Conservation (phyloP, 2,797 vertebrate genomes). For the Pyrrhura leucotis region DNA sequence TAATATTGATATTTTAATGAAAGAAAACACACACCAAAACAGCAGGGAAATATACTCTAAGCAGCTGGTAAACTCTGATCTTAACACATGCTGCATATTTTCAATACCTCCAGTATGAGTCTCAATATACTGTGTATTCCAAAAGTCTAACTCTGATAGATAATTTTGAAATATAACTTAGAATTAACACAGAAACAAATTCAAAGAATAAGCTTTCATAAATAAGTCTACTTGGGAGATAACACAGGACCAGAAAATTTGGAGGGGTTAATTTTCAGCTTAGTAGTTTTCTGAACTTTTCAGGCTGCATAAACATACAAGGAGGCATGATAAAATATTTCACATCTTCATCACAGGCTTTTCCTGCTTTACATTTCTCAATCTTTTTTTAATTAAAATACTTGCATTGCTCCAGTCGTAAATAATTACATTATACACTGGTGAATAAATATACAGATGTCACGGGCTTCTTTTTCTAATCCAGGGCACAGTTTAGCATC, state of each 20-base stretch:
- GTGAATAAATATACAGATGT: neutral
- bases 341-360: slow-evolving; percentile 23
- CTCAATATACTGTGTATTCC: neutral
- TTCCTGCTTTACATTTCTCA: neutral
- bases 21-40: neutral
- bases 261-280: neutral
- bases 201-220: slow-evolving; percentile 16
- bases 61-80: neutral
- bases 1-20: neutral
- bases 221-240: slow-evolving; percentile 20
- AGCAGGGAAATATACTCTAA: neutral
- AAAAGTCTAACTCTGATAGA: slow-evolving; percentile 11
- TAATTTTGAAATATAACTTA: slow-evolving; percentile 39
- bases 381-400: neutral
- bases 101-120: neutral
- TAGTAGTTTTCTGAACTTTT: neutral
- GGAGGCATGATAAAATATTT: neutral
- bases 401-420: neutral
- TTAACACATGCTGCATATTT: neutral
- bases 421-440: neutral
- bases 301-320: slow-evolving; percentile 11
- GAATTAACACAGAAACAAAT: slow-evolving; percentile 37
- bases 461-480: neutral
- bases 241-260: neutral
- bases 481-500: neutral